Percentiles rank a stretch among this genome's conserved stretches.
Conservation (phyloP, 2,888 invertebrate genomes). For the Bembecia ichneumoniformis region DNA sequence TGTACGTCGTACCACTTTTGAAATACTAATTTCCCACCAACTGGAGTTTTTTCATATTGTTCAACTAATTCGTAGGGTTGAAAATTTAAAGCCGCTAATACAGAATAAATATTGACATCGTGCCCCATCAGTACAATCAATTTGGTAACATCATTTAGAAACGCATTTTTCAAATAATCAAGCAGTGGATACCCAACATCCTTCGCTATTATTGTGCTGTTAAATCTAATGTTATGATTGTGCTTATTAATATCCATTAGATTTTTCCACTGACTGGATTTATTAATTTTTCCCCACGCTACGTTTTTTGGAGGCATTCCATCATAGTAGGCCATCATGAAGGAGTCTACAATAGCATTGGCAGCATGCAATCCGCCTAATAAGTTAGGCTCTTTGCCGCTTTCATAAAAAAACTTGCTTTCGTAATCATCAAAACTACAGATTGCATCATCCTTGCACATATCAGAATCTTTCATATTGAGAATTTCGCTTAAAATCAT, state of each 20-base stretch:
- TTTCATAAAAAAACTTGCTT: constrained; percentile 22
- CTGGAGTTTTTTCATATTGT: constrained; percentile 41
- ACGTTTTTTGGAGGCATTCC: constrained; percentile 32
- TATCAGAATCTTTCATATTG: constrained; percentile 30
- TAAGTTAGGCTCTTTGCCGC: constrained; percentile 36
- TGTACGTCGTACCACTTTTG: constrained; percentile 41
- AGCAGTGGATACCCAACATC: constrained; percentile 34
- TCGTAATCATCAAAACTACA: constrained; percentile 32
- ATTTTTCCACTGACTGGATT: constrained; percentile 28
- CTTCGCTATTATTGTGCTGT: constrained; percentile 24
- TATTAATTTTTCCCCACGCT: constrained; percentile 43
- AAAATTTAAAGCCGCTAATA: constrained; percentile 32
- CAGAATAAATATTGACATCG: constrained; percentile 42
- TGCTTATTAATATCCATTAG: constrained; percentile 28
- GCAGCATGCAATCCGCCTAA: constrained; percentile 34
- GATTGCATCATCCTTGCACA: constrained; percentile 26
- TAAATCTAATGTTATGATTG: constrained; percentile 42
- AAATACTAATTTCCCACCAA: constrained; percentile 51
- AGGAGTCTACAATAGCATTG: constrained; percentile 36
- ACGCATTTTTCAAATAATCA: constrained; percentile 28
- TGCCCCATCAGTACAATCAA: constrained; percentile 43
- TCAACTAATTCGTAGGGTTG: constrained; percentile 28
- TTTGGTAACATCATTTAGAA: constrained; percentile 22
- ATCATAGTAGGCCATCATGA: constrained; percentile 52
- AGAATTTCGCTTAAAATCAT: constrained; percentile 32